A percentile compares a stretch with the other conserved stretches of the same genome.
Conservation (phyloP, 2,888 invertebrate genomes). For the Pogonocherus hispidulus region DNA sequence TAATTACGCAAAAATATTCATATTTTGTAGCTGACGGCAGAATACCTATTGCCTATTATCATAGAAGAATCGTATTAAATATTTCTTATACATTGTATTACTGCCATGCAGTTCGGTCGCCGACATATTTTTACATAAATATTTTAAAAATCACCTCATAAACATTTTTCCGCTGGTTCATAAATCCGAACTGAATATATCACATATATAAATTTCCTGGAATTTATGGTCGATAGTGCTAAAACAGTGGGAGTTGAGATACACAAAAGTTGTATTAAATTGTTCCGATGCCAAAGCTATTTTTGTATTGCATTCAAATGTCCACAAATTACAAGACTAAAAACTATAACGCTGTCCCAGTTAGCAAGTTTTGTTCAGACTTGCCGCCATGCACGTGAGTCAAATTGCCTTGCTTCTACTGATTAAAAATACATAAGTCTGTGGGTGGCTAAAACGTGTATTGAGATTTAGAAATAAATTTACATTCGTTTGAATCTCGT, state of each 20-base stretch:
- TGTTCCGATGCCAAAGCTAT: slow-evolving; percentile 27
- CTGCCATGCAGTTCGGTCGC: neutral
- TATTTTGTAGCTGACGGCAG: no score
- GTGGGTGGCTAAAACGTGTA: neutral
- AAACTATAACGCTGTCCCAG: slow-evolving; percentile 22
- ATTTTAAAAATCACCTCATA: slow-evolving; percentile 14
- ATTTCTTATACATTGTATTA: neutral
- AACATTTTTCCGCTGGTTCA: slow-evolving; percentile 2
- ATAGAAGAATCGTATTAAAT: no score
- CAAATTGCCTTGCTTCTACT: slow-evolving; percentile 3
- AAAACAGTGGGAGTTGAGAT: slow-evolving; percentile 17
- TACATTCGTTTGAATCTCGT: neutral
- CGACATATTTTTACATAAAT: neutral
- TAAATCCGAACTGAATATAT: neutral
- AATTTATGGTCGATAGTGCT: slow-evolving; percentile 6
- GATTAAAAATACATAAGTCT: neutral
- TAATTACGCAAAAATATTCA: no score
- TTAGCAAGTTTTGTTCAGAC: slow-evolving; percentile 1
- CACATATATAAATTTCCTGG: neutral
- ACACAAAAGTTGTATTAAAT: slow-evolving; percentile 24
- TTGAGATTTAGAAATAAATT: slow-evolving; percentile 2
- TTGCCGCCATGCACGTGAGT: slow-evolving; percentile 5
- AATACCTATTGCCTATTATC: no score
- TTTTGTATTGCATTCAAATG: slow-evolving; percentile 19
- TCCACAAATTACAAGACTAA: slow-evolving; percentile 23